Evolutionary conservation across 2,888 invertebrate species (phyloP), one percentile per base, ranked within the genome.

Genomic region (Ariolimax columbianus): DNA sequence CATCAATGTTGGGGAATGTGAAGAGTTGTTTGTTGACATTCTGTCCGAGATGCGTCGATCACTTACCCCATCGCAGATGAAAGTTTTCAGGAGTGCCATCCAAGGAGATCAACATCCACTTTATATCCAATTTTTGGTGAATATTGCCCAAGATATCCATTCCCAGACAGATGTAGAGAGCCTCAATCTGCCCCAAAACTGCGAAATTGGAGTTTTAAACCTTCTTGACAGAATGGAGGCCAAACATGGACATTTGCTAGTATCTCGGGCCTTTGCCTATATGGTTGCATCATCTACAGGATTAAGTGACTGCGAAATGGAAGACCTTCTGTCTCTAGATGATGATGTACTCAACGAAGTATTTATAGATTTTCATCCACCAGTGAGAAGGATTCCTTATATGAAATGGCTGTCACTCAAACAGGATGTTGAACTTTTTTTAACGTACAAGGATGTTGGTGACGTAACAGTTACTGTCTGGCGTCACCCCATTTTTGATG

Each of bases 271-370:
- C 7, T 86, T 93, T 73, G 90, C 91, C 36, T 93, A 92, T 86
- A 78, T 94, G 55, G 92, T 91, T 17, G 92, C 92, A 30, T 93
- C 94, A 1, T 87, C 84, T 0, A 91, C 91, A 2, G 94, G 94
- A 7, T 87, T 94, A 26, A 93, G 93, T 86, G 94, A 94, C 88
- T 90, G 91, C 85, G 94, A 94, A 89, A 93, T 94, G 91, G 92
- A 93, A 75, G 94, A 94, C 83, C 81, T 94, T n/a, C 86, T 94
- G 51, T 93, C 93, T 7, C 85, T 94, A 19, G 93, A 94, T 85
- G 93, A 93, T 43, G 90, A 88, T 47, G 93, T 93, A 2, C 87
- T 93, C 43, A 89, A 91, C 81, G 91, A 91, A 43, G 85, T 92
- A 0, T 91, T 86, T 85, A 59, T 26, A 0, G 82, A 84, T 9